Conservation (phyloP, 2,113 vertebrate genomes). For the Toxostoma redivivum region DNA sequence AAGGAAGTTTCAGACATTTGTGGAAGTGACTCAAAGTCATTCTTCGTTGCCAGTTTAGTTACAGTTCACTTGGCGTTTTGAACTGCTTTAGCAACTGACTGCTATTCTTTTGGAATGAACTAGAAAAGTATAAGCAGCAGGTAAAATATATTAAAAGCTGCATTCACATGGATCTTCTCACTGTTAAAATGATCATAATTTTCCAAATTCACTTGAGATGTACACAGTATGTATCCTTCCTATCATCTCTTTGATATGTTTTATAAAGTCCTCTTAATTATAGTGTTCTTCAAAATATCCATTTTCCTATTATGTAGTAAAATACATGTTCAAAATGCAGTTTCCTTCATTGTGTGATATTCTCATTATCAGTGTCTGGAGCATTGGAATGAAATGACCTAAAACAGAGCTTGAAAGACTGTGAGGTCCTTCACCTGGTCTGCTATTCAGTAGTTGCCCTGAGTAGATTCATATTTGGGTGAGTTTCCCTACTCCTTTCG, state of each 20-base stretch:
- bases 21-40: slow-evolving; percentile 32
- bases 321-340: neutral
- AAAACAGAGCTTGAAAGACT: neutral
- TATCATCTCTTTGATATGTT: neutral
- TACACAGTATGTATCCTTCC: slow-evolving; percentile 18
- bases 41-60: slow-evolving; percentile 42
- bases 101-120: slow-evolving; percentile 61
- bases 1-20: slow-evolving; percentile 41
- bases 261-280: slow-evolving; percentile 22
- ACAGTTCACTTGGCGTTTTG: slow-evolving; percentile 19
- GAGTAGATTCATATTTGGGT: neutral
- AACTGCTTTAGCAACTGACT: slow-evolving; percentile 45
- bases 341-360: neutral
- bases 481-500: neutral
- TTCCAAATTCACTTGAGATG: neutral
- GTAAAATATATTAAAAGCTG: slow-evolving; percentile 58
- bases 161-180: neutral
- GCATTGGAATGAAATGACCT: neutral
- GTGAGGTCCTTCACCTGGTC: neutral
- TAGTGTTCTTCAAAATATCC: neutral
- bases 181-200: slow-evolving; percentile 10
- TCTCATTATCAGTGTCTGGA: neutral
- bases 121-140: slow-evolving; percentile 62
- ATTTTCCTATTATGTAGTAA: slow-evolving; percentile 40
- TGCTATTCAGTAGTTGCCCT: neutral